Base-by-base conservation (phyloP, 2,113 vertebrate species). In the Oriolus oriolus region DNA sequence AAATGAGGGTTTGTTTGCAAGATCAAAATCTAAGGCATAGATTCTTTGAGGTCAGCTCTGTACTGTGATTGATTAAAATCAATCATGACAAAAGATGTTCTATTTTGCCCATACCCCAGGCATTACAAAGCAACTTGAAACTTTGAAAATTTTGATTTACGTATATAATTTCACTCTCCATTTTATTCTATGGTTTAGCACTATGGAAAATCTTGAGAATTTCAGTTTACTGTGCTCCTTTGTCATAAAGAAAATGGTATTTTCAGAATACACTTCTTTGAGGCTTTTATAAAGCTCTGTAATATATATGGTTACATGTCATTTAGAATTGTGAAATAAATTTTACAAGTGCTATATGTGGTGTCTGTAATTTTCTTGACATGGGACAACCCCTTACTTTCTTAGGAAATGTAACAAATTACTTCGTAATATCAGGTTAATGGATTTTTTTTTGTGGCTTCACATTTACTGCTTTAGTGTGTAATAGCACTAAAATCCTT, bases 401-500 rank as follows among this genome's bases (percentile, higher is more conserved):
- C 45, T 71, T 73, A 76, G 53, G 64, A 95, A 91, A 87, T 13
- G 19, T 50, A 87, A 57, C 49, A 79, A 39, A 74, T 76, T 95
- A 69, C 45, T 95, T 89, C 26, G 45, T 79, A 89, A 60, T 89
- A 94, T 52, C 57, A 89, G 14, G 27, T 45, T 96, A 92, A 95
- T 93, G 21, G 37, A 84, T 56, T 82, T 11, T 59, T 41, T 66
- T 44, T 57, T 19, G 54, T 88, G 49, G 49, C 76, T 95, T 94
- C 31, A 65, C 69, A 45, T 84, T 83, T 84, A 52, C 33, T 79
- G 10, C 28, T 85, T 95, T 91, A 85, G 60, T 49, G 26, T 68
- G 64, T 77, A 74, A 64, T n/a, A 71, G 3, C 37, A 87, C 42
- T 93, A 93, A 92, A 95, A 80, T 30, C 54, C 50, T 85, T 94